Percentiles rank a stretch among this genome's conserved stretches.
Evolutionary conservation across 2,888 invertebrate species (phyloP).

Genomic region (Monochamus alternatus): DNA sequence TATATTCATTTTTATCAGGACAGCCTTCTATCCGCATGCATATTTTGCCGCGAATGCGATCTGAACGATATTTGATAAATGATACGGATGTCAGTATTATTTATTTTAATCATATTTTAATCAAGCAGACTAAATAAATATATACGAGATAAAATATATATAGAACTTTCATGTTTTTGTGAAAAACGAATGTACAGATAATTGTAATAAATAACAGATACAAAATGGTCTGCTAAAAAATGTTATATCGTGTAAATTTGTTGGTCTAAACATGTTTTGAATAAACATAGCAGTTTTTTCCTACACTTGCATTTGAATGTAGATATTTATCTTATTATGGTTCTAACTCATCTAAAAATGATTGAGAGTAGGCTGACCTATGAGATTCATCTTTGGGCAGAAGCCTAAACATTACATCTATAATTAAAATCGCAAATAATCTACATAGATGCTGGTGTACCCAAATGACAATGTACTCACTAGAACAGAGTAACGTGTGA

Average conservation of each 20-base stretch:
- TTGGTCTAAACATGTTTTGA: no score
- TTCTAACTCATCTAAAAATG: no score
- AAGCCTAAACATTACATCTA: no score
- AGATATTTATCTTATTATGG: no score
- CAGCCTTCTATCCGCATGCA: constrained; percentile 4
- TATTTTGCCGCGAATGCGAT: not conserved
- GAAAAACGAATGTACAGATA: constrained; percentile 7
- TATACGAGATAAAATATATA: constrained; percentile 13
- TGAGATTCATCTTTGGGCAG: no score
- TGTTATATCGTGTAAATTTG: not conserved
- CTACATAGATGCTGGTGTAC: no score
- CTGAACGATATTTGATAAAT: constrained; percentile 30
- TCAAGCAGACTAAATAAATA: constrained; percentile 15
- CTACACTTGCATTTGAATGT: no score
- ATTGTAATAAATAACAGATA: not conserved
- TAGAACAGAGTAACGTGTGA: no score
- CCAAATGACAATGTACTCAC: no score
- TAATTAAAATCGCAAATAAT: no score
- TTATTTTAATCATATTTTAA: constrained; percentile 35
- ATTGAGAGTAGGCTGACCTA: no score
- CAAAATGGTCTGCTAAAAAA: not conserved
- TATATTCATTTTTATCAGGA: constrained; percentile 32
- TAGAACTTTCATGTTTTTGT: constrained; percentile 13
- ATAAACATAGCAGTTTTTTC: no score
- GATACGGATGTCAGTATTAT: constrained; percentile 27